Percentiles rank a stretch among this genome's conserved stretches.
These are phyloP conservation scores for Neodontobutis hainanensis DNA, from an alignment of 2,113 vertebrate species.

Conservation along the genomic window DNA sequence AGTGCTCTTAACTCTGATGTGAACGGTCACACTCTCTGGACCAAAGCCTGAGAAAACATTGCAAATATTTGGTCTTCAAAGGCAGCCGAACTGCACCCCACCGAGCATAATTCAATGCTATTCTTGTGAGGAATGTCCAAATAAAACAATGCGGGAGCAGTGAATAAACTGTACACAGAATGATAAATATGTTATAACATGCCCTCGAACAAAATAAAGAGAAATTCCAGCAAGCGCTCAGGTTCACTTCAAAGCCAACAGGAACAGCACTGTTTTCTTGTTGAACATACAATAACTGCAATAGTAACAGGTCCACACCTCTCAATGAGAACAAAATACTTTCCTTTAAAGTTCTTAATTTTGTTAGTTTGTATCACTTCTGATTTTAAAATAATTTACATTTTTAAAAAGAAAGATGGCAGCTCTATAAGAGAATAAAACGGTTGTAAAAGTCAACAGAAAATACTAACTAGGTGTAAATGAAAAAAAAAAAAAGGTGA, in stretches of 20 bases:
- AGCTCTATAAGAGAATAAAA: background rate
- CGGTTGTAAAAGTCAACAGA: no score
- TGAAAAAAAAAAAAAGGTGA: no score
- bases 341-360: background rate
- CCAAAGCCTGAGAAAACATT: constrained; percentile 63
- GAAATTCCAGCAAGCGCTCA: constrained; percentile 46
- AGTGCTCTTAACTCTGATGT: constrained; percentile 14
- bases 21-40: constrained; percentile 18
- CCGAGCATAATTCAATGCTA: constrained; percentile 66
- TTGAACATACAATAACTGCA: constrained; percentile 24
- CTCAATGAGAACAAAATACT: constrained; percentile 21
- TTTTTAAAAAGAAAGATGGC: constrained; percentile 2
- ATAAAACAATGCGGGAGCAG: constrained; percentile 69
- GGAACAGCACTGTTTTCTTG: constrained; percentile 34
- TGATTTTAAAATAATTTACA: background rate
- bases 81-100: constrained; percentile 56
- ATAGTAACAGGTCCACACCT: constrained; percentile 26
- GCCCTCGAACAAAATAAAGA: constrained; percentile 37
- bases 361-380: constrained; percentile 1
- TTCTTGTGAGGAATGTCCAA: constrained; percentile 77
- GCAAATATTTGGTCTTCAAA: constrained; percentile 70
- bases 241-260: constrained; percentile 51
- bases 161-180: constrained; percentile 68
- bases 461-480: no score
- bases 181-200: constrained; percentile 57